Evolutionary conservation across 2,113 vertebrate species (phyloP), one percentile per base, ranked within the genome.

Genomic region (Heteronetta atricapilla): DNA sequence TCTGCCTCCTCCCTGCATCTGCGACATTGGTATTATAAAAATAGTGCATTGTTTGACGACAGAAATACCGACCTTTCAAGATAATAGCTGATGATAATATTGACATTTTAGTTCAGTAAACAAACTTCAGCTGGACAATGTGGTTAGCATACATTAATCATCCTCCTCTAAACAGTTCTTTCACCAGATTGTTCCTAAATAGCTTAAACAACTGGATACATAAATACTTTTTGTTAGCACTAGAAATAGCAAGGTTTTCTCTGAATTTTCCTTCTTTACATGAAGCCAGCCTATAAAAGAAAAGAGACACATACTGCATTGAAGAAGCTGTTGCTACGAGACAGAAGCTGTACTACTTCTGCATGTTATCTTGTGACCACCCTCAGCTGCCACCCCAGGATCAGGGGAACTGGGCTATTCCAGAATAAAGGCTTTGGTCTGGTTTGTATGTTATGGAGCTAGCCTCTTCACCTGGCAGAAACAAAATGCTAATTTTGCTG

Each of bases 11-110:
- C 42, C 36, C 38, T 87, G 52, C 8, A 26, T 48, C 62, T 85
- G 85, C 53, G 68, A 94, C 13, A 4, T 64, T 91, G n/a, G 46
- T 83, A 96, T 94, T 89, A 84, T 15, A 89, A 69, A 31, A 91
- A 53, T 5, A 33, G 33, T 80, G 42, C 40, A 56, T 28, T 91
- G 67, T 72, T 66, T 74, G 56, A 59, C 56, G 33, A 91, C 2
- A 2, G 62, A 94, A 91, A 86, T 67, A 55, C 63, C 46, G 53
- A 59, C 36, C 58, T 36, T 94, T 75, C 36, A 70, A 91, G 48
- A 90, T 6, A 93, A 69, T 3, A 91, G 55, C 17, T 7, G 48
- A 88, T 72, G 86, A 86, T 63, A 94, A 93, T 79, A 88, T 63
- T 91, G 95, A 88, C 52, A 83, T 92, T 92, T 83, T 22, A 60